Conservation (phyloP, 2,113 vertebrate species). For the Dasyprocta punctata region DNA sequence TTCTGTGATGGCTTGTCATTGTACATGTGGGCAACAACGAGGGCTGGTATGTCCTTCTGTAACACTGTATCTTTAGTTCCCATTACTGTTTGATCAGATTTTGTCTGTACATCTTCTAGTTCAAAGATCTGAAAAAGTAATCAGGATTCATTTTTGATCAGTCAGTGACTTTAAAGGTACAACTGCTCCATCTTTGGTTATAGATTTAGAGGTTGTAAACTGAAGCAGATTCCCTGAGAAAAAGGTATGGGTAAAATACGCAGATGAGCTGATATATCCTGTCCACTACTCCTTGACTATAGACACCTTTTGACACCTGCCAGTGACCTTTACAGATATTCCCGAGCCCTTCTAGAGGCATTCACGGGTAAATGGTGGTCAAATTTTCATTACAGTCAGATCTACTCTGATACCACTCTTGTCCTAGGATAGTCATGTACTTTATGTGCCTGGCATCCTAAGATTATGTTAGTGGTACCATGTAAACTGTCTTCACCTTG, state of each 20-base stretch:
- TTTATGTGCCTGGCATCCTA: conserved; percentile 8
- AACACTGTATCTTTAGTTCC: background rate
- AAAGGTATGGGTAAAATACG: background rate
- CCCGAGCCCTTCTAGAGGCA: background rate
- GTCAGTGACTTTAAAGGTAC: background rate
- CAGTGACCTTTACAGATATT: background rate
- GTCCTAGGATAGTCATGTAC: background rate
- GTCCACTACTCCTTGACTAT: background rate
- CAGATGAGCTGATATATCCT: background rate
- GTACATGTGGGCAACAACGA: background rate
- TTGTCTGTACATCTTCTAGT: background rate
- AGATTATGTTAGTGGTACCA: background rate
- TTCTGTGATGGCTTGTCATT: conserved; percentile 11
- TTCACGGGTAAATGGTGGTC: background rate
- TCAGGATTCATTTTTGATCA: background rate
- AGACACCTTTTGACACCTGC: background rate
- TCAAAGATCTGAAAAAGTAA: background rate
- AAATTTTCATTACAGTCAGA: background rate
- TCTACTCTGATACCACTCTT: conserved; percentile 6
- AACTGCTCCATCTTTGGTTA: background rate
- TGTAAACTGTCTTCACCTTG: background rate
- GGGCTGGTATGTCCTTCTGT: background rate
- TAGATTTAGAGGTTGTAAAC: background rate
- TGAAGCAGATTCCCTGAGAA: background rate
- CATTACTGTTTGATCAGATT: background rate